Percentiles rank a stretch among this genome's conserved stretches.
Conservation (phyloP, 2,888 invertebrate genomes). For the Drosophila putrida region DNA sequence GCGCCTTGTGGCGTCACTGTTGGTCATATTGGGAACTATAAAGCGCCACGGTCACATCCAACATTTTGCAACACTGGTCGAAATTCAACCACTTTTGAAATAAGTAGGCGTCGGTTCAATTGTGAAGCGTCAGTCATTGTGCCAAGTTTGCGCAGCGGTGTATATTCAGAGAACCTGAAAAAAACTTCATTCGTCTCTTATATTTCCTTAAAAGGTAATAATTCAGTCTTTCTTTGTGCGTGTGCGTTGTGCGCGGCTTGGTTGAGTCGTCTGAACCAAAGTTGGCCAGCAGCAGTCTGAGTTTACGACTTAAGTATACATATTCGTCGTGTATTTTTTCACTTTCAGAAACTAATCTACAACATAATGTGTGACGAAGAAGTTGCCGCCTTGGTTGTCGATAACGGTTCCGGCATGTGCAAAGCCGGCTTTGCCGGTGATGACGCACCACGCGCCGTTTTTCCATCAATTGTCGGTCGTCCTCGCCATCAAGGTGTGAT, state of each 20-base stretch:
- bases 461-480: constrained; percentile 95
- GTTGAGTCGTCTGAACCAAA: constrained; percentile 11
- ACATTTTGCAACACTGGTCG: neutral
- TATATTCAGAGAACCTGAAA: constrained; percentile 46
- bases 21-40: no score
- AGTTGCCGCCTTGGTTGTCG: constrained; percentile 96
- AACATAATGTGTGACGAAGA: constrained; percentile 96
- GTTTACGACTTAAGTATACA: constrained; percentile 48
- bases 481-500: constrained; percentile 95
- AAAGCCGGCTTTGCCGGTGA: constrained; percentile 97
- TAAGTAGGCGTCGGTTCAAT: constrained; percentile 77
- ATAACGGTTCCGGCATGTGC: constrained; percentile 97
- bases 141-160: constrained; percentile 62
- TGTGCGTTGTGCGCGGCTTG: constrained; percentile 31
- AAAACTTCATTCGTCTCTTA: constrained; percentile 47
- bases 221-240: constrained; percentile 45
- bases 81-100: constrained; percentile 73
- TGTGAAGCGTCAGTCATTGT: constrained; percentile 66
- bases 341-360: constrained; percentile 60
- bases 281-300: constrained; percentile 12
- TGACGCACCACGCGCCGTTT: constrained; percentile 94
- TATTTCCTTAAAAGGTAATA: constrained; percentile 73
- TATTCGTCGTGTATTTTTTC: constrained; percentile 35
- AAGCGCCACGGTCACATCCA: no score
- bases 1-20: no score